Base-by-base conservation (phyloP, 2,797 vertebrate genomes). In the Hydrophis major region DNA sequence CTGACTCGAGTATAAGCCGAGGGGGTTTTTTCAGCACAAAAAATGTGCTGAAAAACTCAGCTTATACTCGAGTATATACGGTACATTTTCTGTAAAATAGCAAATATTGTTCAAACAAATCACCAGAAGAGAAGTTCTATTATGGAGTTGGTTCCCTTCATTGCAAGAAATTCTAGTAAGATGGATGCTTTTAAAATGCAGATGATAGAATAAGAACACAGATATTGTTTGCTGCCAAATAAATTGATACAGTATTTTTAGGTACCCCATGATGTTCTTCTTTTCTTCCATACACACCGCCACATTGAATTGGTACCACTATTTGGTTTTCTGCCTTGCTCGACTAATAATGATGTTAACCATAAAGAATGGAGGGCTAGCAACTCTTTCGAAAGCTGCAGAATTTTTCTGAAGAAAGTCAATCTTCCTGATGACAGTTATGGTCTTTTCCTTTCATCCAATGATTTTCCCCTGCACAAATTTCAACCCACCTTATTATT, bases 21-120 rank as follows among this genome's bases (percentile, higher is more conserved):
- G 32, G 32, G 32, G 32, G 32, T 32, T 32, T 32, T 32, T 32
- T 32, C 32, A 32, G 32, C 32, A 32, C 32, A 32, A 32, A 32
- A 32, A 32, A 32, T 32, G 32, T 32, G 32, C 32, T 32, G 32
- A 32, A 32, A 32, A 32, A 32, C 32, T 32, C 32, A 32, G 32
- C 32, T 32, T 32, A 32, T 32, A 32, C 32, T 32, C 32, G 32
- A 32, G 1, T 32, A 32, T 32, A 32, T 32, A 32, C 32, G 32
- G 32, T 32, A 90, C 6, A 69, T 86, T 96, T 96, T 28, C 90
- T 89, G 92, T 56, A 50, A 55, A 78, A 74, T 27, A 94, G 22
- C 20, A 93, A 96, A 93, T 20, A 1, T 63, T 63, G 53, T 7
- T 1, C 11, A 93, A 95, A 83, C 32, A 87, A 90, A 59, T 59